Evolutionary conservation across 2,888 invertebrate species (phyloP), one percentile per base, ranked within the genome.

Genomic region (Eulithis prunata): DNA sequence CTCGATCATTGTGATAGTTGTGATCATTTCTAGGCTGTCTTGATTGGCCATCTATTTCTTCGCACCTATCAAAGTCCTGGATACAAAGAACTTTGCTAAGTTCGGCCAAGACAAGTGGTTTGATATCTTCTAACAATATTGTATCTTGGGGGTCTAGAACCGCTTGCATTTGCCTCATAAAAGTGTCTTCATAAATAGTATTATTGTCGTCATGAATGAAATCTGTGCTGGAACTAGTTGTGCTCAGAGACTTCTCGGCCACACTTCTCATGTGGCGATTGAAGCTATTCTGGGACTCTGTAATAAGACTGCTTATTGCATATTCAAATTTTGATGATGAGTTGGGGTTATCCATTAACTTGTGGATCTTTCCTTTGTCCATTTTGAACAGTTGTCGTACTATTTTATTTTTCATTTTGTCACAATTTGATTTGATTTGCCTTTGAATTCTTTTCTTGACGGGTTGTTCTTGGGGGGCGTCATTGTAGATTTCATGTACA

Each of bases 181-280:
- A 88, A 94, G 97, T 94, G 94, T 97, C 78, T 81, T 97, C 79
- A 95, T 95, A 92, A 94, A 96, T 92, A 65, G 96, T 78, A 66
- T 92, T 91, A 69, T 93, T 97, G 57, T 94, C 95, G 75, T 88
- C 96, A 68, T 76, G 95, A 94, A 73, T 90, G 94, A 78, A 94
- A 78, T 81, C 91, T 77, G 85, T 90, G 74, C 85, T 87, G 46
- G 89, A 83, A 58, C 79, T 84, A 13, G 57, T 52, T 28, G 68
- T 61, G 62, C 83, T 83, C 0, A 93, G 77, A 10, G 93, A 92
- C 71, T 93, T 92, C 66, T 93, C 93, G 4, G 93, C 93, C 47
- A 88, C 87, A 66, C 90, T 90, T 68, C 93, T 83, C 71, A 91
- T 72, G 68, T 93, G 91, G 38, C 87, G 84, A 66, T 92, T 91